Conservation (phyloP, 2,888 invertebrate species). For the Hyalella azteca region DNA sequence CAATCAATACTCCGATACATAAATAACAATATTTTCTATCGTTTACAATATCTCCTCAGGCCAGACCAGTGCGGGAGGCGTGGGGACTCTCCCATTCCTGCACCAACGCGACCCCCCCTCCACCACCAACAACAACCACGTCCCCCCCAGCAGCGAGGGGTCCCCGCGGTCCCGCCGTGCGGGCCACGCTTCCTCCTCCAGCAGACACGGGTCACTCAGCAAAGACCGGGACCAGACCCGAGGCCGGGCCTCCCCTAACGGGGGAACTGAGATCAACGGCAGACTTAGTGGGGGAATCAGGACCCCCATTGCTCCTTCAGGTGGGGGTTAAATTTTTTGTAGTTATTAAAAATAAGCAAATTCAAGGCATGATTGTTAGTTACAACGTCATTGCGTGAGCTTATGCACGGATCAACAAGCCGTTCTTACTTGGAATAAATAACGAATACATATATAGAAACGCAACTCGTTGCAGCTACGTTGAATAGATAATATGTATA, state of each 20-base stretch:
- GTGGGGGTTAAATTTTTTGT: too few relatives aligned
- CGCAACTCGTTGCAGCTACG: too few relatives aligned
- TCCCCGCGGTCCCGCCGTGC: neutral
- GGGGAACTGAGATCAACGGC: neutral
- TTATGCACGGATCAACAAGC: too few relatives aligned
- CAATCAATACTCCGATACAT: too few relatives aligned
- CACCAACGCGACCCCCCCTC: constrained; percentile 25
- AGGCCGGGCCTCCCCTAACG: neutral
- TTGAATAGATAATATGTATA: too few relatives aligned
- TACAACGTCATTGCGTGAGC: too few relatives aligned
- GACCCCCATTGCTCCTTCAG: neutral
- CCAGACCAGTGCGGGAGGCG: constrained; percentile 26
- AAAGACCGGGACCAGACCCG: neutral
- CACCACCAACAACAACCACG: constrained; percentile 9
- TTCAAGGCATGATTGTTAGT: too few relatives aligned
- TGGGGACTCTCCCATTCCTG: constrained; percentile 22
- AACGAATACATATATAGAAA: too few relatives aligned
- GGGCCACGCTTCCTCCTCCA: neutral
- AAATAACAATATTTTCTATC: too few relatives aligned
- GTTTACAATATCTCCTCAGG: neutral
- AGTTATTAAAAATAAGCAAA: too few relatives aligned
- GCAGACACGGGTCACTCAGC: constrained; percentile 2
- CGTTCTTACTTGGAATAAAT: too few relatives aligned
- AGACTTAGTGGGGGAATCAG: neutral
- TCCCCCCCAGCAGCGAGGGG: neutral